These are phyloP conservation scores for Chromis chromis DNA, from an alignment of 2,797 vertebrate species.

Conservation along the genomic window DNA sequence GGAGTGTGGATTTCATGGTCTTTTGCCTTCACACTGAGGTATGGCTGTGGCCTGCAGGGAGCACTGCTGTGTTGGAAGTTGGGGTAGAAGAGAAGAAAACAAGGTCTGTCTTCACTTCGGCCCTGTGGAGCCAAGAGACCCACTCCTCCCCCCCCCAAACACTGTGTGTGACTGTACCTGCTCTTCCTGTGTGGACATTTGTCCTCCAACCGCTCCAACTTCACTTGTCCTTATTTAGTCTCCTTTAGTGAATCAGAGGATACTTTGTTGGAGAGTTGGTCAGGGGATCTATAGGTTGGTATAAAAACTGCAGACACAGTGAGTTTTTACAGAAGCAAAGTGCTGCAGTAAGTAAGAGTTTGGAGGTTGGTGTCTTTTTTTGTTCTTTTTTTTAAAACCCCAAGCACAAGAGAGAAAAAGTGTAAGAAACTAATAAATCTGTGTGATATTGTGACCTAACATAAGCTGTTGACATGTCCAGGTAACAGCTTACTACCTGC, in stretches of 20 bases:
- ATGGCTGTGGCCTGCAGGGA: constrained; percentile 69
- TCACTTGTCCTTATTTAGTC: constrained; percentile 30
- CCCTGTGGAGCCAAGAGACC: constrained; percentile 52
- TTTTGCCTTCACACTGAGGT: constrained; percentile 44
- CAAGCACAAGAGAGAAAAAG: too few species aligned
- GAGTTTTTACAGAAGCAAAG: too few species aligned
- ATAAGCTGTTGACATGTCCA: too few species aligned
- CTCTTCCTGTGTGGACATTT: constrained; percentile 14
- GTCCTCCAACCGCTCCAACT: constrained; percentile 9
- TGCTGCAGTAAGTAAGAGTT: not conserved
- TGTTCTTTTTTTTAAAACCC: too few species aligned
- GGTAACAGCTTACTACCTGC: too few species aligned
- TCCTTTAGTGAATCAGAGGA: constrained; percentile 27
- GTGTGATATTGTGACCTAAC: too few species aligned
- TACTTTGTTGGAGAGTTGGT: constrained; percentile 9
- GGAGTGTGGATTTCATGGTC: constrained; percentile 10
- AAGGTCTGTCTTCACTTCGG: constrained; percentile 43
- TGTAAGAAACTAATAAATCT: too few species aligned
- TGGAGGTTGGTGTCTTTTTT: too few species aligned
- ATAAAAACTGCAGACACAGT: not conserved
- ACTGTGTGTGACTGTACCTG: constrained; percentile 8
- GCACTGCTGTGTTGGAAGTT: constrained; percentile 65
- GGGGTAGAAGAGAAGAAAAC: constrained; percentile 46
- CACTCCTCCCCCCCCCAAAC: constrained; percentile 19
- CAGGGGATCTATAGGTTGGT: constrained; percentile 8